Percentiles rank a stretch among this genome's conserved stretches.
Evolutionary conservation across 2,888 invertebrate species (phyloP).

Genomic region (Stenolophus ochropezus): DNA sequence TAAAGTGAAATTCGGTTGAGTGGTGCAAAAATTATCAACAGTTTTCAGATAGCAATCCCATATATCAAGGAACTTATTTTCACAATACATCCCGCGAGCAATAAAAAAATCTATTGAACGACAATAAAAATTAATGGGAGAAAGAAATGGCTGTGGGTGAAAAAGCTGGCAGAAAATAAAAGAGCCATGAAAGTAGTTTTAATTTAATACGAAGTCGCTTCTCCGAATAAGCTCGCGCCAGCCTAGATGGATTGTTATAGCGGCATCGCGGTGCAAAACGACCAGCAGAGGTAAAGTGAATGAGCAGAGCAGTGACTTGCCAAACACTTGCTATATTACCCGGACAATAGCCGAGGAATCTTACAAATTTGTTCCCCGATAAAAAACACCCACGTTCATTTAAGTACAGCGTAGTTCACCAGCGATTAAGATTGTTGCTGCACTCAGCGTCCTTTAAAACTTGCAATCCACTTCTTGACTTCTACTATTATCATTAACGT

Average conservation of each 20-base stretch:
- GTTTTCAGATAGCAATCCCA: neutral
- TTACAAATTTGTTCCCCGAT: slow-evolving; percentile 61
- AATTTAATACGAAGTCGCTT: slow-evolving; percentile 56
- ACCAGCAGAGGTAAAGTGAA: slow-evolving; percentile 40
- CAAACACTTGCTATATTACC: slow-evolving; percentile 24
- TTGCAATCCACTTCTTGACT: neutral
- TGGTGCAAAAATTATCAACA: slow-evolving; percentile 24
- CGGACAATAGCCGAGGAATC: slow-evolving; percentile 52
- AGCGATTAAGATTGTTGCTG: slow-evolving; percentile 55
- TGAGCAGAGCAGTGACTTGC: slow-evolving; percentile 39
- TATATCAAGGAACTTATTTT: slow-evolving; percentile 26
- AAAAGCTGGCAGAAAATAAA: slow-evolving; percentile 51
- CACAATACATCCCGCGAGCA: slow-evolving; percentile 3
- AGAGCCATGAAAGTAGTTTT: slow-evolving; percentile 55
- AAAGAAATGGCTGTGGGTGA: slow-evolving; percentile 49
- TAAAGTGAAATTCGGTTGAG: neutral
- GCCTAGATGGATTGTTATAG: slow-evolving; percentile 55
- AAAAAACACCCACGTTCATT: slow-evolving; percentile 63
- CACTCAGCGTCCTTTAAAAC: neutral
- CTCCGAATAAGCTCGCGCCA: slow-evolving; percentile 43
- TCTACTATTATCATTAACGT: no score
- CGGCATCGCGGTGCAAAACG: slow-evolving; percentile 24
- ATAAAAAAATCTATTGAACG: slow-evolving; percentile 53
- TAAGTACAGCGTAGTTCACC: slow-evolving; percentile 61
- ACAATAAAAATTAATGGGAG: slow-evolving; percentile 53